Conservation (phyloP, 2,797 vertebrate genomes). For the Tokudaia muenninki region DNA sequence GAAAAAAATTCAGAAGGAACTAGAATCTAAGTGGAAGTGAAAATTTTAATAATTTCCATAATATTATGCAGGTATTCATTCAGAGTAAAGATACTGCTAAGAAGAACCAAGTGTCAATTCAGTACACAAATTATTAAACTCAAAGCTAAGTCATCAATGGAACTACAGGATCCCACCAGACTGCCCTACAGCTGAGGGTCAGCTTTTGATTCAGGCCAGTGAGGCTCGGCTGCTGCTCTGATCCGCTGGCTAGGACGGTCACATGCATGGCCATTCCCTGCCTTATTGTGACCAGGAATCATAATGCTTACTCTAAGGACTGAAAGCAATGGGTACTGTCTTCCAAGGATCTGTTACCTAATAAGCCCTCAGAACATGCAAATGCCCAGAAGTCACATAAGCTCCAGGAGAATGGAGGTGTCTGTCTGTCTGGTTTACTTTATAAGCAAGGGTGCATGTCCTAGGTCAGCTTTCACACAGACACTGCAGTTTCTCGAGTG, state of each 20-base stretch:
- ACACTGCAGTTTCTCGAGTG: slow-evolving; percentile 12
- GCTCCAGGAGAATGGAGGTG: background rate
- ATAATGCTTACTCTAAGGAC: slow-evolving; percentile 14
- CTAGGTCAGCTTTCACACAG: background rate
- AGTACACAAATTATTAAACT: slow-evolving; percentile 25
- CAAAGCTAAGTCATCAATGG: background rate
- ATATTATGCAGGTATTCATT: slow-evolving; percentile 1
- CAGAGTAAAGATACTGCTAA: background rate
- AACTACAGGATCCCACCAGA: background rate
- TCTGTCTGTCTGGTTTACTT: background rate
- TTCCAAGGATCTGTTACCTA: background rate
- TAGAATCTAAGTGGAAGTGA: slow-evolving; percentile 24
- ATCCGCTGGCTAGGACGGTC: background rate
- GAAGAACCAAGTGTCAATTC: slow-evolving; percentile 33
- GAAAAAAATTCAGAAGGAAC: slow-evolving; percentile 49
- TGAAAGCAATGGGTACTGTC: background rate
- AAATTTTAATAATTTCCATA: slow-evolving; percentile 3
- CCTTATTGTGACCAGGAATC: slow-evolving; percentile 11
- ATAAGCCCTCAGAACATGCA: background rate
- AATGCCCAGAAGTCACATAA: background rate
- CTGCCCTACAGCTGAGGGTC: background rate
- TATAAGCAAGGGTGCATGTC: background rate
- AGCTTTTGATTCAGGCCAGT: background rate
- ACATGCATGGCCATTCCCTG: background rate
- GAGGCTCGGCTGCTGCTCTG: background rate